Evolutionary conservation across 2,113 vertebrate genomes (phyloP).

Genomic region (Syrrhaptes paradoxus): DNA sequence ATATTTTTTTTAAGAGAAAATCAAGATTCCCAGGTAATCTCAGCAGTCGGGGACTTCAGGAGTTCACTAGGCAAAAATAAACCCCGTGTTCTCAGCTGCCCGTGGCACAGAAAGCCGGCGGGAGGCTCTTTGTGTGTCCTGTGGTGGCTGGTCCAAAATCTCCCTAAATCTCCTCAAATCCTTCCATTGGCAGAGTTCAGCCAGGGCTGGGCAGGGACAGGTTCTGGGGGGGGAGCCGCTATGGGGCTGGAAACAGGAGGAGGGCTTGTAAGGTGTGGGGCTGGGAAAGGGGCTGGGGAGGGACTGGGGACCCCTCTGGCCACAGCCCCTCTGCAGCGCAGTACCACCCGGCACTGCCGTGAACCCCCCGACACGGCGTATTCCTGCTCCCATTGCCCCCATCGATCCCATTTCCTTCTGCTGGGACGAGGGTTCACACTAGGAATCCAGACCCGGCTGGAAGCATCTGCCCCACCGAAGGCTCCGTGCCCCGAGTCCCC

Average conservation of each 20-base stretch:
- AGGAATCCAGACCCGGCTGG: not conserved
- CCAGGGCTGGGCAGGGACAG: not conserved
- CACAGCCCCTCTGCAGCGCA: not conserved
- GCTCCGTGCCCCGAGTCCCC: not conserved
- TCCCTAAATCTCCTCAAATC: not conserved
- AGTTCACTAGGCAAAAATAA: not conserved
- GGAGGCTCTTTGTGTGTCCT: not conserved
- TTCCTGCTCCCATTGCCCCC: not conserved
- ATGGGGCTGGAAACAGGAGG: not conserved
- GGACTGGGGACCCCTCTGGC: not conserved
- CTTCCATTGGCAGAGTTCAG: not conserved
- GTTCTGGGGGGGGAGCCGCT: not conserved
- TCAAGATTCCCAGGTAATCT: not conserved
- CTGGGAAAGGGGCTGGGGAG: not conserved
- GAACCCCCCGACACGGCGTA: fast-evolving
- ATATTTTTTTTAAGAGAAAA: fast-evolving
- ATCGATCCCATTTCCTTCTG: not conserved
- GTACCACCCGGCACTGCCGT: not conserved
- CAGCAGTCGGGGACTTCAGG: not conserved
- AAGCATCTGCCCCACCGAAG: not conserved
- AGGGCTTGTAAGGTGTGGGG: not conserved
- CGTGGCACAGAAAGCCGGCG: not conserved
- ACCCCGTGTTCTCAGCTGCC: not conserved
- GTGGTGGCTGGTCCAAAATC: not conserved
- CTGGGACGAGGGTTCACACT: not conserved